A percentile compares a stretch with the other conserved stretches of the same genome.
These are phyloP conservation scores for Tridacna crocea DNA, from an alignment of 2,888 invertebrate genomes.

Conservation along the genomic window DNA sequence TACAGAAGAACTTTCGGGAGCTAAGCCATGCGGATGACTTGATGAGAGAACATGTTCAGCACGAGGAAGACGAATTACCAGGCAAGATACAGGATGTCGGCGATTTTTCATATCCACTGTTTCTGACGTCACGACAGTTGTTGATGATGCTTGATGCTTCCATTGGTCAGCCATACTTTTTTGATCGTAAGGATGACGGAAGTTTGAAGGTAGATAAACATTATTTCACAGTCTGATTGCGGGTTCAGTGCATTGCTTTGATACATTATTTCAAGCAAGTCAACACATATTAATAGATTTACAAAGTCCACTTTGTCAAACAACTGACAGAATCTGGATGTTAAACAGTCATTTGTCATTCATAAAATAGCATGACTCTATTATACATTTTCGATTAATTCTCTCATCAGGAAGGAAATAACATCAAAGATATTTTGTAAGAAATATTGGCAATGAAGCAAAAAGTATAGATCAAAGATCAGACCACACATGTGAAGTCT, in stretches of 20 bases:
- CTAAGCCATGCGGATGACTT: slow-evolving; percentile 72
- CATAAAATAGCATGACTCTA: too few species aligned
- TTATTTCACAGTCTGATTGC: neutral
- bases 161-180: slow-evolving; percentile 71
- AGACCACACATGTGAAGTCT: too few species aligned
- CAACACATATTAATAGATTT: too few species aligned
- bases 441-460: too few species aligned
- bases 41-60: slow-evolving; percentile 54
- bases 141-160: slow-evolving; percentile 78
- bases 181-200: slow-evolving; percentile 75
- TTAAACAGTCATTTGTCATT: too few species aligned
- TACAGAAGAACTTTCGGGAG: slow-evolving; percentile 78
- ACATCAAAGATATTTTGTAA: too few species aligned
- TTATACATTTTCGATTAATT: too few species aligned
- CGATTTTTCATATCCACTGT: slow-evolving; percentile 72
- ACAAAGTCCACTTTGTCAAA: too few species aligned
- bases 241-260: neutral
- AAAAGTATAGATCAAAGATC: too few species aligned
- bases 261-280: too few species aligned
- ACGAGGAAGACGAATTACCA: slow-evolving; percentile 61
- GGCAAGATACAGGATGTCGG: slow-evolving; percentile 51
- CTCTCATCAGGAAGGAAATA: too few species aligned
- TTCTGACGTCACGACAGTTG: slow-evolving; percentile 77
- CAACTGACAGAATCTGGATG: too few species aligned
- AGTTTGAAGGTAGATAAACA: slow-evolving; percentile 57